Evolutionary conservation across 2,113 vertebrate genomes (phyloP).

Genomic region (Nycticorax nycticorax): DNA sequence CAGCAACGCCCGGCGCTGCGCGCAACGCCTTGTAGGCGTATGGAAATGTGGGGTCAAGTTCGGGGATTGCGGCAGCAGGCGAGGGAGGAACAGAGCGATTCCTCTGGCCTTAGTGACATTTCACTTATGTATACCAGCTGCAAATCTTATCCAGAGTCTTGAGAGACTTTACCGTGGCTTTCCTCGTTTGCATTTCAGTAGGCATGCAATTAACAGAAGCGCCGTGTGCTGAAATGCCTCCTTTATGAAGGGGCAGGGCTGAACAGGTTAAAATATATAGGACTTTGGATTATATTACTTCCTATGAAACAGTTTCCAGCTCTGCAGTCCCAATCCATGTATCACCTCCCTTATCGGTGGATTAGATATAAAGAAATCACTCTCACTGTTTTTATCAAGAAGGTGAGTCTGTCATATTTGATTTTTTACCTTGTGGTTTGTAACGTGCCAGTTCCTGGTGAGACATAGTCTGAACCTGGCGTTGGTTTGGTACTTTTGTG

Average conservation of each 20-base stretch:
- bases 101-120: background rate
- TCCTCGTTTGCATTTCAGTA: background rate
- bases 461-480: background rate
- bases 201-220: background rate
- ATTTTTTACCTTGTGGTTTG: conserved; percentile 5
- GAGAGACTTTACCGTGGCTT: background rate
- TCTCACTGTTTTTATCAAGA: background rate
- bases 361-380: conserved; percentile 9
- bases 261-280: background rate
- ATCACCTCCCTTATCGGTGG: background rate
- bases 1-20: accelerated
- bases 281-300: background rate
- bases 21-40: background rate
- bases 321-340: background rate
- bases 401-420: background rate
- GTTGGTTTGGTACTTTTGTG: background rate
- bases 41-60: conserved; percentile 9
- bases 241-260: background rate
- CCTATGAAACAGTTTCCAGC: background rate
- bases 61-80: background rate
- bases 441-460: background rate
- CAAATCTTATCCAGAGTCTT: background rate
- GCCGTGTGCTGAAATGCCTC: background rate
- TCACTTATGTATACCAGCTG: conserved; percentile 14
- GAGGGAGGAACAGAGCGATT: background rate